Evolutionary conservation across 2,888 invertebrate genomes (phyloP).

Genomic region (Rhorus exstirpatorius): DNA sequence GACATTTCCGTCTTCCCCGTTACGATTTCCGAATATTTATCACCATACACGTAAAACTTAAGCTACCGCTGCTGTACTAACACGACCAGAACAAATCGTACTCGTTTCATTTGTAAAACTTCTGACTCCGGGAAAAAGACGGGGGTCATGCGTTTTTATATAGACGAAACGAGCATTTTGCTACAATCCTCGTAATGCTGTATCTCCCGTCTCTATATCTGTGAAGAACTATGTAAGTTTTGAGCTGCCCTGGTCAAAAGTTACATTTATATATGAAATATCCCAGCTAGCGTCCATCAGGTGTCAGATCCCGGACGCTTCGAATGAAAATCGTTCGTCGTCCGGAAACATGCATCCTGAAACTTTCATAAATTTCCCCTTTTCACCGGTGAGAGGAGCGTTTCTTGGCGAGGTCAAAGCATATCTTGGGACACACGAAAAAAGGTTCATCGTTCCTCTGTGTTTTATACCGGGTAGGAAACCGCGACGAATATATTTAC

Average conservation of each 20-base stretch:
- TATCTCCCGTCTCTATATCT: constrained; percentile 6
- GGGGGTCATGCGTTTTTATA: background rate
- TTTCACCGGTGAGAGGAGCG: constrained; percentile 11
- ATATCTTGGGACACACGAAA: constrained; percentile 20
- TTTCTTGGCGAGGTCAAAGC: constrained; percentile 39
- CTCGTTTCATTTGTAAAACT: too few relatives aligned
- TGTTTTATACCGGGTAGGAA: constrained; percentile 23
- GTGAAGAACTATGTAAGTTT: constrained; percentile 24
- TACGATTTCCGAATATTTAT: too few relatives aligned
- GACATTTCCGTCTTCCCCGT: too few relatives aligned
- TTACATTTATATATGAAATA: background rate
- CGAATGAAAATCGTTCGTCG: constrained; percentile 51
- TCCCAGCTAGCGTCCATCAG: constrained; percentile 37
- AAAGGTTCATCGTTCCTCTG: constrained; percentile 18
- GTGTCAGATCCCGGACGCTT: constrained; percentile 33
- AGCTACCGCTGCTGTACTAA: background rate
- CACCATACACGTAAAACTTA: too few relatives aligned
- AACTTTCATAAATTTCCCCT: constrained; percentile 32
- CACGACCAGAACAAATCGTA: background rate
- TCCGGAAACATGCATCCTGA: constrained; percentile 18
- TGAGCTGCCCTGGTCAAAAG: background rate
- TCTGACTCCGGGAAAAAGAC: too few relatives aligned
- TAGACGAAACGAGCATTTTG: constrained; percentile 11
- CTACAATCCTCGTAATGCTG: constrained; percentile 23
- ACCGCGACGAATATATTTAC: constrained; percentile 52